These are phyloP conservation scores for Carlito syrichta DNA, from an alignment of 2,113 vertebrate genomes.

Conservation along the genomic window DNA sequence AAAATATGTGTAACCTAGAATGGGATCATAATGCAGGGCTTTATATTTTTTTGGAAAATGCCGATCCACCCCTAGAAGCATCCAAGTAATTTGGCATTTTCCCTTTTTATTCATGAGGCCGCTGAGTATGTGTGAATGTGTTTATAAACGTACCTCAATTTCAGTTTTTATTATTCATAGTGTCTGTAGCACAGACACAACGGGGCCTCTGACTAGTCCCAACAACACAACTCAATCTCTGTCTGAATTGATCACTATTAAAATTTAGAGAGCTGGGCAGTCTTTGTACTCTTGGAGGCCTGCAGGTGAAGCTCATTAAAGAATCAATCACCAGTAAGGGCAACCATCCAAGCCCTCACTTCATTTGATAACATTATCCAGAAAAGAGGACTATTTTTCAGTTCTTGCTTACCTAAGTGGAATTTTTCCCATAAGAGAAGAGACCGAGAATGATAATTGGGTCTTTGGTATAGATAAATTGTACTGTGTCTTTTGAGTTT, in stretches of 20 bases:
- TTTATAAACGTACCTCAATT: background rate
- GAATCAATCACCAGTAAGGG: background rate
- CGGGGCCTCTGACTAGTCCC: background rate
- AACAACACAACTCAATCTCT: background rate
- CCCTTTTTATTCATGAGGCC: background rate
- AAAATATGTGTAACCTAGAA: conserved; percentile 24
- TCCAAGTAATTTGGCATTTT: background rate
- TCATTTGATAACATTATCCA: background rate
- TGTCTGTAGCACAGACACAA: too few species aligned
- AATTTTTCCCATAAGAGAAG: conserved; percentile 29
- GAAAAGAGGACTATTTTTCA: conserved; percentile 12
- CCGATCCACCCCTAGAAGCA: background rate
- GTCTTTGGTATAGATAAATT: conserved; percentile 26
- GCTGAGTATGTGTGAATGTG: background rate
- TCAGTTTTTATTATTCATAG: conserved; percentile 6
- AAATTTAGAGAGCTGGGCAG: background rate
- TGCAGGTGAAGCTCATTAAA: background rate
- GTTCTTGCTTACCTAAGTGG: conserved; percentile 34
- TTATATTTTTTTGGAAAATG: background rate
- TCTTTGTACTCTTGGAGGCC: background rate
- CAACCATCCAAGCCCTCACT: background rate
- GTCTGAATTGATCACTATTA: background rate
- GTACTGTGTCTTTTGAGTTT: conserved; percentile 38
- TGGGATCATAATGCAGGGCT: background rate
- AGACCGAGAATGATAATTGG: conserved; percentile 52